These are phyloP conservation scores for Acipenser transmontanus DNA, from an alignment of 2,797 vertebrate species.

Conservation along the genomic window DNA sequence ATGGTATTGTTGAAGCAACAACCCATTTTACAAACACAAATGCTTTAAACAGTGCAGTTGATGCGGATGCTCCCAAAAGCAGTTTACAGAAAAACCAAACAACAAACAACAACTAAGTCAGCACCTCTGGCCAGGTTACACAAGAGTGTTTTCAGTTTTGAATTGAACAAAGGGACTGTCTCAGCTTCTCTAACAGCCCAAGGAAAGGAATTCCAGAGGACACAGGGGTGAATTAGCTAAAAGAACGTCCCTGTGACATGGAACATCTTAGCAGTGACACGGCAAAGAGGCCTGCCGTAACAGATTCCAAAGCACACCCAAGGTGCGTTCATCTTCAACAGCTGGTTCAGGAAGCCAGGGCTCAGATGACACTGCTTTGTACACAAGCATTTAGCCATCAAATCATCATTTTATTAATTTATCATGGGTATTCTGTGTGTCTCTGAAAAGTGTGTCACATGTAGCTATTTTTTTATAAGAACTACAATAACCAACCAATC, in stretches of 20 bases:
- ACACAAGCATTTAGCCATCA: too few species aligned
- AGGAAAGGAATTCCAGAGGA: constrained; percentile 24
- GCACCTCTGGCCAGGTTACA: constrained; percentile 6
- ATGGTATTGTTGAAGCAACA: too few species aligned
- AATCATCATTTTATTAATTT: not conserved
- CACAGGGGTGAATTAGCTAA: constrained; percentile 2
- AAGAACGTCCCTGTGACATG: not conserved
- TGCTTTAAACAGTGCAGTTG: too few species aligned
- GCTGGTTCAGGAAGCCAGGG: not conserved
- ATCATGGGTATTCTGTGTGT: not conserved
- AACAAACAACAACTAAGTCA: not conserved
- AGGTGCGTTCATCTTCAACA: constrained; percentile 18
- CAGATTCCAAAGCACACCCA: constrained; percentile 15
- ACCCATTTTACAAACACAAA: too few species aligned
- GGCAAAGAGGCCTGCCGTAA: not conserved
- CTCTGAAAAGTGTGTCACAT: too few species aligned
- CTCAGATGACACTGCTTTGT: not conserved
- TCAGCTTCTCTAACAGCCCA: constrained; percentile 17
- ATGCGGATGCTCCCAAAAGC: too few species aligned
- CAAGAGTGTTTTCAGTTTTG: constrained; percentile 17
- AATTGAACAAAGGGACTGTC: constrained; percentile 17
- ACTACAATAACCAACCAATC: too few species aligned
- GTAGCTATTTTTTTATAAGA: too few species aligned
- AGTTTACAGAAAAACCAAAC: not conserved
- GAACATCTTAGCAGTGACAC: constrained; percentile 11